Base-by-base conservation (phyloP, 2,113 vertebrate species). In the Eclectus roratus region DNA sequence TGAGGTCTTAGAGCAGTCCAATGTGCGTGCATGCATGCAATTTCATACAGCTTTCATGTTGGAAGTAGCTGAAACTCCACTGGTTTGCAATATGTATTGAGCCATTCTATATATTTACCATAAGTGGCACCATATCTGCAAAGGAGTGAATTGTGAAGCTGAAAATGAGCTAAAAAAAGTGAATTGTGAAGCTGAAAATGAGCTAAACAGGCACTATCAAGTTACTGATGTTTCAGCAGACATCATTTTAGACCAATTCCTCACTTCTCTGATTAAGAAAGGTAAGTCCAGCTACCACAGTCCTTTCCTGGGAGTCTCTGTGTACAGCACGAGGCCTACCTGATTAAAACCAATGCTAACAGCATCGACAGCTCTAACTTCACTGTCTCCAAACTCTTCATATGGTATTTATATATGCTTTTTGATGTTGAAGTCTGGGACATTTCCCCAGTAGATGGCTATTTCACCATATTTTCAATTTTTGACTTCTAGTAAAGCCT, bases 21-120 rank as follows among this genome's bases (percentile, higher is more conserved):
- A 5, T 0, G 1, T 56, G n/a, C 17, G 1, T 64, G n/a, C 29
- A 31, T 3, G 7, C 23, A 28, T 61, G 37, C 18, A 49, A 49
- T 68, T 72, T 65, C 49, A 56, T 58, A 71, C 37, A 66, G 37
- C 53, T 81, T 33, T 60, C 55, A 27, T 2, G 2, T 0, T n/a
- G n/a, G 24, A 82, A 55, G n/a, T n/a, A 7, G 21, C 28, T 25
- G 27, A 49, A 91, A 37, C 31, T 81, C 63, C 43, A 37, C 44
- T 47, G 53, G 41, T 24, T 14, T 80, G 53, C 5, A 46, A 72
- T 11, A 37, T 15, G 3, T 31, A 28, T 41, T 31, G n/a, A 85
- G 24, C 18, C 14, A 24, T 76, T 56, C 81, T 66, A 2, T 13
- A 7, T 3, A 37, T 16, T 72, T 35, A 27, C 13, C 4, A 0